Percentiles rank a stretch among this genome's conserved stretches.
phyloP scores from a whole-genome alignment of 2,113 vertebrate genomes.

The Puffinus mauretanicus region DNA sequence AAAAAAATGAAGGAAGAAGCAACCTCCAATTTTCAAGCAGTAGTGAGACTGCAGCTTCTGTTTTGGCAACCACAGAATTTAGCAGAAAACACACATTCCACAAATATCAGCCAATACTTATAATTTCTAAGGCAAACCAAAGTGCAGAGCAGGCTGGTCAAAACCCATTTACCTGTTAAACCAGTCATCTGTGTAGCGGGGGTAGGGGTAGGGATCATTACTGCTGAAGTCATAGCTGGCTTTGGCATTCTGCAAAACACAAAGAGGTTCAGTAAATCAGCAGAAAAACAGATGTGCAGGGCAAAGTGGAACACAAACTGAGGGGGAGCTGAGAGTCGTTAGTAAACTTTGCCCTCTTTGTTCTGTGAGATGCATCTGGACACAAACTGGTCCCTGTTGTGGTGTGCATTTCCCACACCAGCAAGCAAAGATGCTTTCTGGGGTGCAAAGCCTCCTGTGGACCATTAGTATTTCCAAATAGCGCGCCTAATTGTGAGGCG shows the following conservation, averaged over 20 bases:
- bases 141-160: background rate
- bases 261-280: background rate
- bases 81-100: background rate
- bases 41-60: background rate
- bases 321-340: background rate
- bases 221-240: slow-evolving; percentile 99
- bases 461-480: background rate
- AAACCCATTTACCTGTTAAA: slow-evolving; percentile 92
- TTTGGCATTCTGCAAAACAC: slow-evolving; percentile 92
- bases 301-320: background rate
- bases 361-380: background rate
- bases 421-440: background rate
- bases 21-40: background rate
- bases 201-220: slow-evolving; percentile 96
- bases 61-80: background rate
- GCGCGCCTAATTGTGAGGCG: background rate
- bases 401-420: background rate
- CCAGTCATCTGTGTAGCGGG: slow-evolving; percentile 98
- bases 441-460: background rate
- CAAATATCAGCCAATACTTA: background rate
- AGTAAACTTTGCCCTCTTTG: background rate
- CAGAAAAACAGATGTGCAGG: background rate
- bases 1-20: background rate
- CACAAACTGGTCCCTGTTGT: background rate
- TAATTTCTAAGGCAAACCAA: background rate